Base-by-base conservation (phyloP, 2,888 invertebrate species). In the Myathropa florea region DNA sequence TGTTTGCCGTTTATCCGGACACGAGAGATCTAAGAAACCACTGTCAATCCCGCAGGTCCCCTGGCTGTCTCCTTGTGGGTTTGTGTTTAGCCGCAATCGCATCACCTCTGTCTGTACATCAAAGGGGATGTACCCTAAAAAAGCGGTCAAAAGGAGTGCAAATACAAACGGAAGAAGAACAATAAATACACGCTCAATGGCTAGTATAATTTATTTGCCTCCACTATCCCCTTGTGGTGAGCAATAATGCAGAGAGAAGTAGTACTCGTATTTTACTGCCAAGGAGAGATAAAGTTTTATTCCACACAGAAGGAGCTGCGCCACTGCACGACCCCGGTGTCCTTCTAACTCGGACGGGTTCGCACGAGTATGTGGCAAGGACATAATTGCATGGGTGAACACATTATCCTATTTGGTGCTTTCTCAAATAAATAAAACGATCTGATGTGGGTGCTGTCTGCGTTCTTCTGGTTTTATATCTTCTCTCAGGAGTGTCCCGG, bases 211-310 rank as follows among this genome's bases (percentile, higher is more conserved):
- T 46, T 46, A 46, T 46, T 46, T 46, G 46, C 46, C 1, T 18
- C 18, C 46, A 18, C 46, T 7, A 18, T 46, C 57, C 70, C 53
- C 63, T 70, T 70, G 78, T 18, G 78, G 63, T 2, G 21, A 55
- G 78, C 55, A 78, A 70, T 78, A 78, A 78, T 33, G 36, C 63
- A 78, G 78, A 70, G 23, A 68, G 23, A 46, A 46, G 46, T 46
- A 46, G 7, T 18, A 18, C 46, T 46, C 46, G 46, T 63, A 63
- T 78, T 73, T 73, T 70, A 70, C 70, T 53, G 55, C 57, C 78
- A 33, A 3, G 57, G 21, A 53, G 57, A 68, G 61, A 68, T 77
- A 68, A 55, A 33, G 28, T 70, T 63, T 70, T 68, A 68, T 77
- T 68, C 26, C 75, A 39, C 75, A 39, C 59, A 28, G 39, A 39